Evolutionary conservation across 1,140 invertebrate species (phyloP).

Genomic region (Drosophila serrata): DNA sequence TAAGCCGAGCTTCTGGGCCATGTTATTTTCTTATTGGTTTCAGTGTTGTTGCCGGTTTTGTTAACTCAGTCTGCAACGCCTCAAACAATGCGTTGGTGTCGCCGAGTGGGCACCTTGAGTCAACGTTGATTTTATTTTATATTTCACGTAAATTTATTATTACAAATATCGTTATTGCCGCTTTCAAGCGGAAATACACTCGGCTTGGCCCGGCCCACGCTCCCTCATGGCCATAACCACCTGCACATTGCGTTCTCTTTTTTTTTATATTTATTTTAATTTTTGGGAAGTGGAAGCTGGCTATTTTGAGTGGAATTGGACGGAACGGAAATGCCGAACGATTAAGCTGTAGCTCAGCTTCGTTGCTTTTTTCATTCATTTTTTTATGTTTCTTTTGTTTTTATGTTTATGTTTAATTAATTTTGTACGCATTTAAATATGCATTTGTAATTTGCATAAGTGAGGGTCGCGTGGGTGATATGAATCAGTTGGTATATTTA

Average conservation of each 20-base stretch:
- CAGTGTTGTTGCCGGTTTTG: conserved; percentile 21
- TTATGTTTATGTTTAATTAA: conserved; percentile 43
- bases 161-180: conserved; percentile 82
- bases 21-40: conserved; percentile 25
- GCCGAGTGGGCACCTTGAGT: conserved; percentile 51
- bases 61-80: conserved; percentile 37
- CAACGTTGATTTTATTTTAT: conserved; percentile 79
- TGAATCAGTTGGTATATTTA: conserved; percentile 58
- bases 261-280: conserved; percentile 6
- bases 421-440: conserved; percentile 36
- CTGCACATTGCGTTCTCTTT: conserved; percentile 64
- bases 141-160: conserved; percentile 82
- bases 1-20: conserved; percentile 58
- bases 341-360: conserved; percentile 74
- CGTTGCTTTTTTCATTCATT: conserved; percentile 13
- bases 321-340: conserved; percentile 72
- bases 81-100: conserved; percentile 36
- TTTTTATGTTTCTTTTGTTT: conserved; percentile 14
- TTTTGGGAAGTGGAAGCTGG: conserved; percentile 73
- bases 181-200: conserved; percentile 82
- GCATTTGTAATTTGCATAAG: conserved; percentile 64
- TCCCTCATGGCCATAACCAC: conserved; percentile 61
- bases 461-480: conserved; percentile 55
- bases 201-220: conserved; percentile 70
- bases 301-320: conserved; percentile 61